A percentile compares a stretch with the other conserved stretches of the same genome.
Evolutionary conservation across 2,888 invertebrate genomes (phyloP).

Genomic region (Hedychridium roseum): DNA sequence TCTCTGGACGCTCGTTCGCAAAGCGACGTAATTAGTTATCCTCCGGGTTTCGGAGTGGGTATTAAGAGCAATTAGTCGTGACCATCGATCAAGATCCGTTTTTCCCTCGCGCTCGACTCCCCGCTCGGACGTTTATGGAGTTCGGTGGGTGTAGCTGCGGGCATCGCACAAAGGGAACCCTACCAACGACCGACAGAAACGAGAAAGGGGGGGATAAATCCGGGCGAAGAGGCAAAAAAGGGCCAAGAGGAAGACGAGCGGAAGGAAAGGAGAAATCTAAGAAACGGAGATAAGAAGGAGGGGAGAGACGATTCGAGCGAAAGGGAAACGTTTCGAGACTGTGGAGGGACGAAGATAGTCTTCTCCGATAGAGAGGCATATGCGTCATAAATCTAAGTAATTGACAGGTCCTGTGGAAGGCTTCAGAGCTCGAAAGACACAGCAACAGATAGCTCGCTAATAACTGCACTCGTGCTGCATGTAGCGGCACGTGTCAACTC

Average conservation of each 20-base stretch:
- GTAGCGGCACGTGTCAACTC: slow-evolving; percentile 27
- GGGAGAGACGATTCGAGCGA: slow-evolving; percentile 15
- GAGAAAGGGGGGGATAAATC: neutral
- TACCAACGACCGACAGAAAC: slow-evolving; percentile 3
- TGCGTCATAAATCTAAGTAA: slow-evolving; percentile 59
- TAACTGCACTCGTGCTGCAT: slow-evolving; percentile 25
- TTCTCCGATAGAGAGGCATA: too few species aligned
- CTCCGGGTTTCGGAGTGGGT: too few species aligned
- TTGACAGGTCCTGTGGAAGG: slow-evolving; percentile 50
- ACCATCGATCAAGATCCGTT: slow-evolving; percentile 24
- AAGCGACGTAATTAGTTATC: too few species aligned
- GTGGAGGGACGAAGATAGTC: too few species aligned
- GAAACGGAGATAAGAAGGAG: slow-evolving; percentile 8
- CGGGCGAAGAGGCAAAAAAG: neutral
- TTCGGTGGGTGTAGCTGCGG: slow-evolving; percentile 25
- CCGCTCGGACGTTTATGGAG: slow-evolving; percentile 9
- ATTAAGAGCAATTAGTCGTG: slow-evolving; percentile 26
- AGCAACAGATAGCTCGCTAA: slow-evolving; percentile 42
- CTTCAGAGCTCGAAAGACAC: slow-evolving; percentile 36
- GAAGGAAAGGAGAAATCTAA: too few species aligned
- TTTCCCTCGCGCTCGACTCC: slow-evolving; percentile 3
- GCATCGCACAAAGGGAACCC: slow-evolving; percentile 12
- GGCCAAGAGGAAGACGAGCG: slow-evolving; percentile 11
- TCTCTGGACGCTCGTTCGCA: too few species aligned
- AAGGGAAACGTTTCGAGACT: too few species aligned